Percentiles rank a stretch among this genome's conserved stretches.
Evolutionary conservation across 92 coral and sea anemone species (phyloP).

Genomic region (Scolanthus callimorphus): DNA sequence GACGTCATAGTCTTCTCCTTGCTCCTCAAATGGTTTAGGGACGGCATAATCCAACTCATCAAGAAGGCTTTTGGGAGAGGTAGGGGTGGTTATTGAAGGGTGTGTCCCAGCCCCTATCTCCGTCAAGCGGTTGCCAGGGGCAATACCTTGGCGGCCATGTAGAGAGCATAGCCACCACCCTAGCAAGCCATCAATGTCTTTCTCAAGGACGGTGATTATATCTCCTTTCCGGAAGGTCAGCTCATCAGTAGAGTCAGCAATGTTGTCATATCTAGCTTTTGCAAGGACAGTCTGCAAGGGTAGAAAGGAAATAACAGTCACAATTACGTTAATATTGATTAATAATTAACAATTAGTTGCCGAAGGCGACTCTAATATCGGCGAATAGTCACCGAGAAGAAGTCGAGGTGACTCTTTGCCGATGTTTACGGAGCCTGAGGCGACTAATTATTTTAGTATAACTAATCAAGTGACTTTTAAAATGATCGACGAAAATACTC

Average conservation of each 20-base stretch:
- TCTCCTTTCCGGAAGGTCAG: slow-evolving; percentile 95
- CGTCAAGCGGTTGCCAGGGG: slow-evolving; percentile 92
- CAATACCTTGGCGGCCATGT: slow-evolving; percentile 94
- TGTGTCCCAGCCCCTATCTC: slow-evolving; percentile 55
- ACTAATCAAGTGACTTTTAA: too few relatives aligned
- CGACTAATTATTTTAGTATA: too few relatives aligned
- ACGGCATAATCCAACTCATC: slow-evolving; percentile 91
- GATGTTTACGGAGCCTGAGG: too few relatives aligned
- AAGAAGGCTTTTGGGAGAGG: neutral
- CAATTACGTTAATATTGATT: too few relatives aligned
- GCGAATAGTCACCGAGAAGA: too few relatives aligned
- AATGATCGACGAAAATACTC: too few relatives aligned
- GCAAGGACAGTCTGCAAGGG: slow-evolving; percentile 81
- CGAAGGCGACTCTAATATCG: too few relatives aligned
- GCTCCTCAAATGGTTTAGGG: slow-evolving; percentile 60
- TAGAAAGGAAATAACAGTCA: slow-evolving; percentile 1
- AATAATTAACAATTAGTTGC: too few relatives aligned
- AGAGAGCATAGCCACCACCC: slow-evolving; percentile 99
- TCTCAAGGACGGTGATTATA: slow-evolving; percentile 91
- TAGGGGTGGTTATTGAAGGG: slow-evolving; percentile 14
- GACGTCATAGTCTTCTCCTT: slow-evolving; percentile 71
- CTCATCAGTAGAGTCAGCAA: slow-evolving; percentile 94
- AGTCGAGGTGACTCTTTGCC: too few relatives aligned
- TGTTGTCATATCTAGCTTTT: slow-evolving; percentile 85
- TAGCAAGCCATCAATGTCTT: slow-evolving; percentile 87